Base-by-base conservation (phyloP, 53 echinoderm and acorn worm genomes). In the Actinopyga echinites region DNA sequence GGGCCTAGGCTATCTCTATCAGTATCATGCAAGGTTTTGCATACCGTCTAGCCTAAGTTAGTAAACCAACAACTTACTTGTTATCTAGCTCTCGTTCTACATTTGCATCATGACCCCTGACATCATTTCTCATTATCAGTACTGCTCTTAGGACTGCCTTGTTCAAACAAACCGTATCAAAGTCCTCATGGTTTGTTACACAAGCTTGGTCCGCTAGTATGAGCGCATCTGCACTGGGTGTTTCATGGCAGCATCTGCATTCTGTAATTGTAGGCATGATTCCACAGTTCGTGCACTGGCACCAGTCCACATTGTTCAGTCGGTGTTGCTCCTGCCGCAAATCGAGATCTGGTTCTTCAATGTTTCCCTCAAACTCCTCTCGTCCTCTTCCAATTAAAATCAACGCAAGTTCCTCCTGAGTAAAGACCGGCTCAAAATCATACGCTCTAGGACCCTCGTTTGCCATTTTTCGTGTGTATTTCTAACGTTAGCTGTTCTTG, bases 231-330 rank as follows among this genome's bases (percentile, higher is more conserved):
- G 8, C 25, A 57, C 11, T 85, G 8, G 1, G 30, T 5, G 79
- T 60, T 79, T 89, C 89, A 11, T n/a, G 73, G 61, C 85, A 89
- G 31, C 89, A 89, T 4, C 65, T 54, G 54, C 89, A 89, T 38
- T 89, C 89, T 11, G 56, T 69, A 55, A 65, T 68, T 0, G 74
- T 58, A 3, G 89, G 89, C 89, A 89, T 89, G 15, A 89, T 45
- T 31, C 2, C 4, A 54, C 82, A 87, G 35, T 83, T 82, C 33
- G 37, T n/a, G n/a, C n/a, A n/a, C n/a, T n/a, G n/a, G n/a, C n/a
- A n/a, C n/a, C n/a, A n/a, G n/a, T n/a, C 61, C 37, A 37, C 37
- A 37, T 37, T 7, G 37, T 37, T 37, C 37, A 37, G 37, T 37
- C 37, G 37, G 37, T 37, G 3, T 37, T 37, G 37, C 37, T 37